Evolutionary conservation across 2,888 invertebrate species (phyloP), one percentile per base, ranked within the genome.

Genomic region (Stenoptilia bipunctidactyla): DNA sequence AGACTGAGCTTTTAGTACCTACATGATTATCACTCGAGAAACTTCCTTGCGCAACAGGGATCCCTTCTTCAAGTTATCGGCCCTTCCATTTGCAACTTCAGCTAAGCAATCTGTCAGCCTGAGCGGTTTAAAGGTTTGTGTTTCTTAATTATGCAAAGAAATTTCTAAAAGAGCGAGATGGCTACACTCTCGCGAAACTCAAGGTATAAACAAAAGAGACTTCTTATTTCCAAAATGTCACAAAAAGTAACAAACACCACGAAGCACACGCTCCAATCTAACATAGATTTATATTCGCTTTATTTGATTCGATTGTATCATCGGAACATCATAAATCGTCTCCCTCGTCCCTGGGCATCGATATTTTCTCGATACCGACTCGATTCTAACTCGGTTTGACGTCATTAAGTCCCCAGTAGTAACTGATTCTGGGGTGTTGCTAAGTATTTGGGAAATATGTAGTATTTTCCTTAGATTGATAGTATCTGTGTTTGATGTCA

Each of bases 261-360:
- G 53, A 66, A 66, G 67, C 67, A 65, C 62, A 49, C 51, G 56
- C 60, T 45, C 51, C 55, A 61, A 63, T 72, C 73, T 69, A 79
- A 79, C 80, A 70, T 76, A 77, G 80, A 82, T 82, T 77, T 75
- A 82, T 79, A 61, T 67, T 59, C 62, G 72, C 66, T 74, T 76
- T 79, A 80, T 80, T 79, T 79, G 79, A 82, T 80, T 79, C 74
- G 80, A 79, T 79, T 75, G 80, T 80, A 80, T 82, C 80, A 79
- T 79, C 79, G 74, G 76, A 74, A 66, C 66, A 73, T 80, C 79
- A 80, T 80, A 80, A 79, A 80, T 80, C 75, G 62, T 52, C 53
- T 50, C 50, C 58, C 64, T 58, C 62, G 34, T 55, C 40, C 44
- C 43, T 44, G 35, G 46, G 45, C 60, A 53, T 48, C 42, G 53